A percentile compares a stretch with the other conserved stretches of the same genome.
Conservation (phyloP, 2,113 vertebrate species). For the Pelobates fuscus region DNA sequence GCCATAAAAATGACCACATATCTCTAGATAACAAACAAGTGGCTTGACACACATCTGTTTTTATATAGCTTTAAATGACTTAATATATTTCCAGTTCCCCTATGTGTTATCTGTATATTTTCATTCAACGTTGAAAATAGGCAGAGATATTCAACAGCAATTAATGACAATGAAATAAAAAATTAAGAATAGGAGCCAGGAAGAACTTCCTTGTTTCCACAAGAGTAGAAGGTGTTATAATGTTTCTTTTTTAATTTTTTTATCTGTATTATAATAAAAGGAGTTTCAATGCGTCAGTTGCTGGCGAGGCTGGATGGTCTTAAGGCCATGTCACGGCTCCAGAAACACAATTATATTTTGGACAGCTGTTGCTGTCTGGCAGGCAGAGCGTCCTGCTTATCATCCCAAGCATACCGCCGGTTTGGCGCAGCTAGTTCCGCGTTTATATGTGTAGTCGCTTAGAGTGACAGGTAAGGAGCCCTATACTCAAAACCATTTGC, state of each 20-base stretch:
- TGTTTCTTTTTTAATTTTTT: too few species aligned
- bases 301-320: neutral
- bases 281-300: neutral
- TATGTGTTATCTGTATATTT: too few species aligned
- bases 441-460: neutral
- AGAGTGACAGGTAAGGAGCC: slow-evolving; percentile 10
- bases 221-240: too few species aligned
- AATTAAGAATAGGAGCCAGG: neutral
- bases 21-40: too few species aligned
- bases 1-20: too few species aligned
- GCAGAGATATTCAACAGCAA: neutral
- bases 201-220: too few species aligned
- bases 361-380: slow-evolving; percentile 21
- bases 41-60: too few species aligned
- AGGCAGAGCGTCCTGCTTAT: slow-evolving; percentile 25
- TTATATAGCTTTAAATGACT: too few species aligned
- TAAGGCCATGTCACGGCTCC: neutral
- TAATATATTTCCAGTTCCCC: too few species aligned
- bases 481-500: slow-evolving; percentile 4
- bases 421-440: slow-evolving; percentile 33
- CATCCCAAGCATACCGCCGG: neutral
- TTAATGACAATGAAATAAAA: neutral
- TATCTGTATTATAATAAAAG: neutral
- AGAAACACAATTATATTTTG: slow-evolving; percentile 23
- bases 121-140: neutral